phyloP scores from a whole-genome alignment of 30 jellyfish, hydroid and myxozoan species.

The Morbakka virulenta region DNA sequence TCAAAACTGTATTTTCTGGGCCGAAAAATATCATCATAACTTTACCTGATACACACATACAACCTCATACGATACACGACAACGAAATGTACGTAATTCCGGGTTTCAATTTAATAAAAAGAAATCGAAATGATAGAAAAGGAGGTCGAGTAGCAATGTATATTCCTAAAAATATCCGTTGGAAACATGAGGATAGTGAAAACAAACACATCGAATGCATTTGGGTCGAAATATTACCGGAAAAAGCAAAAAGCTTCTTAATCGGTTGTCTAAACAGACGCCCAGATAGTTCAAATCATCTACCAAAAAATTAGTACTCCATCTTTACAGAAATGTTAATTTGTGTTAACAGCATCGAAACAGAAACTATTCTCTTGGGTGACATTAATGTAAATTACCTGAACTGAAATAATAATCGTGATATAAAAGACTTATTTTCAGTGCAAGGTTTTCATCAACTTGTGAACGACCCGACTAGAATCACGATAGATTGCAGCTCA shows the following conservation, averaged over 20 bases:
- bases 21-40: background rate
- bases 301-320: too few species aligned
- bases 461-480: background rate
- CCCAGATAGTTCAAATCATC: too few species aligned
- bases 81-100: too few species aligned
- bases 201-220: conserved; percentile 10
- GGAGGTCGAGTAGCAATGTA: too few species aligned
- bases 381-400: too few species aligned
- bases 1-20: background rate
- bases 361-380: too few species aligned
- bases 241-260: background rate
- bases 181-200: conserved; percentile 15
- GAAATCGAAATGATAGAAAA: too few species aligned
- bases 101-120: too few species aligned
- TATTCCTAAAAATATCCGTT: background rate
- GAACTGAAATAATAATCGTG: background rate
- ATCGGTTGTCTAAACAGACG: background rate
- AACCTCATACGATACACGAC: too few species aligned
- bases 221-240: conserved; percentile 16
- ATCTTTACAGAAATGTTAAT: too few species aligned
- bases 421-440: background rate
- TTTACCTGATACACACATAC: conserved; percentile 18
- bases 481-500: background rate
- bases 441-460: background rate
- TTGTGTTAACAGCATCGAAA: too few species aligned